Base-by-base conservation (phyloP, 2,113 vertebrate genomes). In the Spea bombifrons region DNA sequence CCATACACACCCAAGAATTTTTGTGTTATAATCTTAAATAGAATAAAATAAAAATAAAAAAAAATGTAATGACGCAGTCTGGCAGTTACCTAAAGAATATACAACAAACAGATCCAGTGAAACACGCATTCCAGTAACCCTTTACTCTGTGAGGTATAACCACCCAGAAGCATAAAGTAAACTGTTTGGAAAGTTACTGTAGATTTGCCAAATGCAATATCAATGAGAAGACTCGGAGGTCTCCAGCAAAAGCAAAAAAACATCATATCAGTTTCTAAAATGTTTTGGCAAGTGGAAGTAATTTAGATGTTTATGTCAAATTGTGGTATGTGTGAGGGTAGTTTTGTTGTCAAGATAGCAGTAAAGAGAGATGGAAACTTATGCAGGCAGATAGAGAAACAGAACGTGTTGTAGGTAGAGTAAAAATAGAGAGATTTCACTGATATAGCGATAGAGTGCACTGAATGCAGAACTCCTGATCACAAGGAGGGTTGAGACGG, bases 101-200 rank as follows among this genome's bases (percentile, higher is more conserved):
- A 73, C 66, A 57, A 80, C 70, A 73, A 73, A 66, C 70, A 80
- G 50, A 57, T 46, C 73, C 63, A 15, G 70, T 53, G 64, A 64
- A 73, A 53, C 44, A 17, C 13, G 69, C n/a, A 79, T 66, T 72
- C 76, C 76, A 8, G 59, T 5, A 64, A 30, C 10, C 17, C 44
- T 45, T 15, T 48, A 47, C 47, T 66, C 49, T 73, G 44, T 47
- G 52, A 67, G 71, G 63, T 80, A 59, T 4, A 65, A 73, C 77
- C 77, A 67, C 77, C 77, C 77, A 80, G n/a, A 71, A 55, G 67
- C 50, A 55, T 80, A 73, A 78, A 52, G 76, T 78, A 78, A 80
- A 80, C 77, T 73, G 44, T 66, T 66, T 16, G 67, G 45, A 67
- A 17, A 73, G 6, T 10, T 59, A 17, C 59, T 78, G 68, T 47